Evolutionary conservation across 1,140 invertebrate species (phyloP).

Genomic region (Hylyphantes graminicola): DNA sequence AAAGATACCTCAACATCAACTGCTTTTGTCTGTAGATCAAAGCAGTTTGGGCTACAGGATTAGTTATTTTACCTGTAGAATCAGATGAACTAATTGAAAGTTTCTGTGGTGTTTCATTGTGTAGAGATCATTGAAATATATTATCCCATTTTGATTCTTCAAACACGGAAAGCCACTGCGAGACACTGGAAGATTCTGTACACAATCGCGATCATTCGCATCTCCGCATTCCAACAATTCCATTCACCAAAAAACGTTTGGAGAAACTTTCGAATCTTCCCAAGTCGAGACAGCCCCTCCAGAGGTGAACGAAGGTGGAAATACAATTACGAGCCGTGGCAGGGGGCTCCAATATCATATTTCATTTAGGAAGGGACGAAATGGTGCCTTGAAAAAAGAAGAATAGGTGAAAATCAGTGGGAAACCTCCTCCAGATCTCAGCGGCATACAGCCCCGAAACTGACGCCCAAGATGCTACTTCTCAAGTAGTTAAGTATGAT

Average conservation of each 20-base stretch:
- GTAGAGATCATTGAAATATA: too few relatives aligned
- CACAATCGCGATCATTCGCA: background rate
- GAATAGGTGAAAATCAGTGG: conserved; percentile 48
- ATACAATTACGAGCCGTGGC: conserved; percentile 7
- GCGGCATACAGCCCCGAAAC: conserved; percentile 7
- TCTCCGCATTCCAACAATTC: background rate
- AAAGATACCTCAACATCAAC: too few relatives aligned
- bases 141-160: background rate
- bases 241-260: background rate
- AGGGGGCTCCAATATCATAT: conserved; percentile 39
- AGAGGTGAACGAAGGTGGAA: background rate
- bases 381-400: conserved; percentile 21
- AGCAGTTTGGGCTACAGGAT: too few relatives aligned
- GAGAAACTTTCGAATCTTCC: background rate
- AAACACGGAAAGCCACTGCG: background rate
- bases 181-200: background rate
- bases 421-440: conserved; percentile 39
- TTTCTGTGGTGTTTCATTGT: too few relatives aligned
- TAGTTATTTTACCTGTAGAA: too few relatives aligned
- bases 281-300: background rate
- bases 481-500: background rate
- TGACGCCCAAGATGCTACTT: background rate
- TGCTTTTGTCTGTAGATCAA: too few relatives aligned
- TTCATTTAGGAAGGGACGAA: conserved; percentile 3
- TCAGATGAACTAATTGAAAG: too few relatives aligned